Evolutionary conservation across 2,113 vertebrate species (phyloP).

Genomic region (Oreotrochilus melanogaster): DNA sequence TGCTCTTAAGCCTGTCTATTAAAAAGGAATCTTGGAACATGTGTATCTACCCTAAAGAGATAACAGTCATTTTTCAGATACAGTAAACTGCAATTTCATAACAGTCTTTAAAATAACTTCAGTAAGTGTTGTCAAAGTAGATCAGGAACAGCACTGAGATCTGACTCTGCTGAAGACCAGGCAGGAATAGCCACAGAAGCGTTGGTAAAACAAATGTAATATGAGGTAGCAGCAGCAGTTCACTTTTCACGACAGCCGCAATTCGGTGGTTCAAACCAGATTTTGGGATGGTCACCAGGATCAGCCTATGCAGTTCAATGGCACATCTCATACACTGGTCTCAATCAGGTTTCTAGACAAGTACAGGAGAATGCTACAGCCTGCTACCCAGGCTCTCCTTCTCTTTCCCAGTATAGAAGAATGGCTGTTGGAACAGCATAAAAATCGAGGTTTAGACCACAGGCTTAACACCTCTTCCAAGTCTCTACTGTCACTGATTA

Average conservation of each 20-base stretch:
- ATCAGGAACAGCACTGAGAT: not conserved
- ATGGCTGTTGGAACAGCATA: not conserved
- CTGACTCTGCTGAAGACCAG: not conserved
- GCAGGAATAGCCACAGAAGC: not conserved
- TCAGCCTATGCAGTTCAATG: not conserved
- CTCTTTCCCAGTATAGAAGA: not conserved
- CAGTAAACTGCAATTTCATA: not conserved
- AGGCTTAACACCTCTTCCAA: slow-evolving; percentile 31
- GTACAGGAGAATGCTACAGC: accelerated
- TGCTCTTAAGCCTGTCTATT: not conserved
- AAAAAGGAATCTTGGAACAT: not conserved
- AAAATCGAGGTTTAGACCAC: slow-evolving; percentile 14
- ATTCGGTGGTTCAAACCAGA: not conserved
- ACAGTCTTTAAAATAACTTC: not conserved
- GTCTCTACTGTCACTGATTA: slow-evolving; percentile 18
- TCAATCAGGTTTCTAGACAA: not conserved
- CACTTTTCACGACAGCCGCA: not conserved
- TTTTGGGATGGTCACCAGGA: not conserved
- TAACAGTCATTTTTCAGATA: not conserved
- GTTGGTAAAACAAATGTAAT: not conserved
- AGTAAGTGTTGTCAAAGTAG: not conserved
- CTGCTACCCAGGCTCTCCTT: not conserved
- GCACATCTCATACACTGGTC: not conserved
- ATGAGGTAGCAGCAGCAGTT: not conserved
- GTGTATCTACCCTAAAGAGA: not conserved